Evolutionary conservation across 2,888 invertebrate species (phyloP).

Genomic region (Troides helena): DNA sequence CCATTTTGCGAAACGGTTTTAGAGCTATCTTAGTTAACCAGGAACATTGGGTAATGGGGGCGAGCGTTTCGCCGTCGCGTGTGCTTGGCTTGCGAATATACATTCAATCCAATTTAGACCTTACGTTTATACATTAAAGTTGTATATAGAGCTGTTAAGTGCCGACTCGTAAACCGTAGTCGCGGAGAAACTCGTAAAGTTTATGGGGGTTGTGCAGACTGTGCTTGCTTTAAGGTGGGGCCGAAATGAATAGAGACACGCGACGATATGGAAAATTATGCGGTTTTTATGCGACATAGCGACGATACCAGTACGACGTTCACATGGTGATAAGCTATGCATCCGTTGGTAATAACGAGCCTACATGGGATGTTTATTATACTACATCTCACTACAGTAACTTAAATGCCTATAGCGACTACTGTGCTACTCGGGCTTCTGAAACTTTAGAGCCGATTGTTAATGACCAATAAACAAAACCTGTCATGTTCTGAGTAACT

Average conservation of each 20-base stretch:
- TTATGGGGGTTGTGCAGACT: slow-evolving; percentile 38
- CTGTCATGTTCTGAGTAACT: no score
- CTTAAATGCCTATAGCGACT: no score
- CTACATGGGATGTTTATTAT: no score
- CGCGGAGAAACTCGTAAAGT: slow-evolving; percentile 46
- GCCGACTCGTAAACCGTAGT: slow-evolving; percentile 42
- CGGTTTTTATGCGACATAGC: no score
- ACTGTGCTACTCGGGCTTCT: no score
- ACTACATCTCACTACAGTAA: no score
- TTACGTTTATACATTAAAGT: slow-evolving; percentile 43
- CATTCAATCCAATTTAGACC: slow-evolving; percentile 39
- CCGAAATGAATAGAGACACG: slow-evolving; percentile 11
- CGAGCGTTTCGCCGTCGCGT: slow-evolving; percentile 32
- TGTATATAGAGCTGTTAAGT: slow-evolving; percentile 40
- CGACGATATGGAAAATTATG: background rate
- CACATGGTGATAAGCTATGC: no score
- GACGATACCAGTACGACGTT: no score
- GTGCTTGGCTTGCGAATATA: slow-evolving; percentile 31
- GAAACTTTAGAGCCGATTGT: no score
- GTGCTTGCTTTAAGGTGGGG: slow-evolving; percentile 21
- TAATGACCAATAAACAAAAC: no score
- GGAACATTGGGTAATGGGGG: slow-evolving; percentile 7
- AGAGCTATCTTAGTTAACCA: slow-evolving; percentile 24
- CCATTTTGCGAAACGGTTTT: slow-evolving; percentile 28
- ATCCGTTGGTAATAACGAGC: no score